A percentile compares a stretch with the other conserved stretches of the same genome.
Evolutionary conservation across 2,797 vertebrate species (phyloP).

Genomic region (Huso huso): DNA sequence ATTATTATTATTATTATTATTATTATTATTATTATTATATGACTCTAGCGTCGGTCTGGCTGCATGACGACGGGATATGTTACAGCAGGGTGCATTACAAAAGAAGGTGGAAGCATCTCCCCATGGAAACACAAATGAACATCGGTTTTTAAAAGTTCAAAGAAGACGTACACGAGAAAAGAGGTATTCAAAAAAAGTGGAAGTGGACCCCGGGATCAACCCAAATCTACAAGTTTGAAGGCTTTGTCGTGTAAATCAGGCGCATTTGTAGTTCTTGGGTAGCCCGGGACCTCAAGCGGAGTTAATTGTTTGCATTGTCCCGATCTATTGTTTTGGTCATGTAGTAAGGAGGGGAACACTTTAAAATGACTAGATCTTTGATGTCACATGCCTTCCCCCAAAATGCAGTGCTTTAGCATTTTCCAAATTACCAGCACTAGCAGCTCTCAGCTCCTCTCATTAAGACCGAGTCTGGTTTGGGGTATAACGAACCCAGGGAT

Average conservation of each 20-base stretch:
- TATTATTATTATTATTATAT: background rate
- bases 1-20: conserved; percentile 5
- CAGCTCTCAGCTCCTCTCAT: background rate
- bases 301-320: conserved; percentile 35
- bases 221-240: conserved; percentile 44
- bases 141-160: conserved; percentile 18
- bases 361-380: conserved; percentile 36
- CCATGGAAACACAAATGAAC: conserved; percentile 23
- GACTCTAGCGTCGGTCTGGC: conserved; percentile 13
- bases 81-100: too few relatives aligned
- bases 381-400: conserved; percentile 32
- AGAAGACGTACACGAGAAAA: background rate
- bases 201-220: conserved; percentile 30
- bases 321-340: conserved; percentile 34
- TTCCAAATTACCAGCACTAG: background rate
- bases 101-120: too few relatives aligned
- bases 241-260: conserved; percentile 68
- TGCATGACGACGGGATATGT: conserved; percentile 6
- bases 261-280: conserved; percentile 27
- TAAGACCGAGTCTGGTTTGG: too few relatives aligned
- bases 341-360: conserved; percentile 38
- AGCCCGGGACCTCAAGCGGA: conserved; percentile 29
- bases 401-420: conserved; percentile 6
- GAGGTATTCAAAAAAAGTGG: conserved; percentile 46
- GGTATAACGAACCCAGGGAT: too few relatives aligned